A percentile compares a stretch with the other conserved stretches of the same genome.
phyloP scores from a whole-genome alignment of 2,888 invertebrate genomes.

The Caenorhabditis sp. region DNA sequence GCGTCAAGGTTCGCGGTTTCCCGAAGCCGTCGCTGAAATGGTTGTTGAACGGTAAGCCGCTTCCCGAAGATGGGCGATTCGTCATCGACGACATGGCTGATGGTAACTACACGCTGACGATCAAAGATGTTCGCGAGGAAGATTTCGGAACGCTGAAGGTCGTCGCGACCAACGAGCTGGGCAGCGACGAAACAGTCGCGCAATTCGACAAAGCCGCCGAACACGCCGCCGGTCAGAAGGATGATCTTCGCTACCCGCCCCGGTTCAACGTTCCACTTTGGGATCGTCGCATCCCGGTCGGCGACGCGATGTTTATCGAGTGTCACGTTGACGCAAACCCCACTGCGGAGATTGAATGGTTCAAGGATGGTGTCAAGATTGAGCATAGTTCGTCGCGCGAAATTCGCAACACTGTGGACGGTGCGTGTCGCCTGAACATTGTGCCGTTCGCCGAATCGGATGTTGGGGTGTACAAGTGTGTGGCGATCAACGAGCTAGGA shows the following conservation, averaged over 20 bases:
- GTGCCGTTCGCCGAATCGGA: constrained; percentile 71
- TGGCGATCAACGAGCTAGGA: constrained; percentile 74
- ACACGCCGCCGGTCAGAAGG: constrained; percentile 37
- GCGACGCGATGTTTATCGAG: constrained; percentile 66
- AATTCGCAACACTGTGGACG: constrained; percentile 66
- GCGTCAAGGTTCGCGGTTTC: constrained; percentile 72
- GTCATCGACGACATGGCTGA: constrained; percentile 73
- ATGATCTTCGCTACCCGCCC: constrained; percentile 75
- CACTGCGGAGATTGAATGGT: constrained; percentile 61
- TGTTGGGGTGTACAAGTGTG: constrained; percentile 77
- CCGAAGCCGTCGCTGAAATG: constrained; percentile 73
- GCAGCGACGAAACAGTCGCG: constrained; percentile 76
- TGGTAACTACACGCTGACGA: constrained; percentile 82
- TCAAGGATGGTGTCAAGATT: constrained; percentile 73
- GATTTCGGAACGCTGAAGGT: constrained; percentile 78
- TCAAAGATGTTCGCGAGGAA: constrained; percentile 79
- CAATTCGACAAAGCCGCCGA: constrained; percentile 47
- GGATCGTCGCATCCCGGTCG: constrained; percentile 73
- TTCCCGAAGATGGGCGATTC: constrained; percentile 54
- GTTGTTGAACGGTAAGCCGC: constrained; percentile 59
- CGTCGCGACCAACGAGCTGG: constrained; percentile 80
- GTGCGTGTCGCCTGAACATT: constrained; percentile 67
- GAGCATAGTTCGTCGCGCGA: constrained; percentile 52
- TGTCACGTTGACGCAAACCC: constrained; percentile 71
- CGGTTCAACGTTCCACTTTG: constrained; percentile 83